A percentile compares a stretch with the other conserved stretches of the same genome.
phyloP scores from a whole-genome alignment of 2,797 vertebrate genomes.

The Ctenopoma kingsleyae region DNA sequence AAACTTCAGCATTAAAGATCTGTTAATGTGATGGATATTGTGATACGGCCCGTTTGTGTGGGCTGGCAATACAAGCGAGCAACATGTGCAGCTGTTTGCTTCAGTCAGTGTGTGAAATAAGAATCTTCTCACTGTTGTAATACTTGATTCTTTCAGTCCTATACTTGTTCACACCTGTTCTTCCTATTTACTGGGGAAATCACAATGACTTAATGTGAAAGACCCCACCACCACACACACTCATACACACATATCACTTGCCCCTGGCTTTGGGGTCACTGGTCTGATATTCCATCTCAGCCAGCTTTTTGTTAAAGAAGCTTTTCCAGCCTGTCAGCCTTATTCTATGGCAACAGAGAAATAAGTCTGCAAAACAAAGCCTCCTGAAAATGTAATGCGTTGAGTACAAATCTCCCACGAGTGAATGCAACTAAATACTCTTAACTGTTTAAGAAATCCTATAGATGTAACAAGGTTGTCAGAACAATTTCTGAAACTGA shows the following conservation, averaged over 20 bases:
- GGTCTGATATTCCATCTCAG: slow-evolving; percentile 68
- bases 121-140: slow-evolving; percentile 48
- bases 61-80: slow-evolving; percentile 12
- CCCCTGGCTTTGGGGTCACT: slow-evolving; percentile 46
- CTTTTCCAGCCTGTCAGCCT: slow-evolving; percentile 68
- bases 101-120: slow-evolving; percentile 51
- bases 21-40: slow-evolving; percentile 35
- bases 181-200: slow-evolving; percentile 28
- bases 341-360: slow-evolving; percentile 59
- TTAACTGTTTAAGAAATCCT: slow-evolving; percentile 31
- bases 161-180: slow-evolving; percentile 59
- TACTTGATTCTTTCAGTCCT: slow-evolving; percentile 27
- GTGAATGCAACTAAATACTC: slow-evolving; percentile 49
- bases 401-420: slow-evolving; percentile 34
- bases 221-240: neutral
- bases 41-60: slow-evolving; percentile 12
- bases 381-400: slow-evolving; percentile 38
- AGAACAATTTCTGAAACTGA: slow-evolving; percentile 37
- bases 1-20: slow-evolving; percentile 24
- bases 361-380: slow-evolving; percentile 56
- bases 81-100: slow-evolving; percentile 59
- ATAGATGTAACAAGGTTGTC: slow-evolving; percentile 15
- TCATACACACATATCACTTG: slow-evolving; percentile 3
- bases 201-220: slow-evolving; percentile 34
- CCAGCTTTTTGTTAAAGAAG: slow-evolving; percentile 60